Base-by-base conservation (phyloP, 2,797 vertebrate species). In the Neomorphus geoffroyi region DNA sequence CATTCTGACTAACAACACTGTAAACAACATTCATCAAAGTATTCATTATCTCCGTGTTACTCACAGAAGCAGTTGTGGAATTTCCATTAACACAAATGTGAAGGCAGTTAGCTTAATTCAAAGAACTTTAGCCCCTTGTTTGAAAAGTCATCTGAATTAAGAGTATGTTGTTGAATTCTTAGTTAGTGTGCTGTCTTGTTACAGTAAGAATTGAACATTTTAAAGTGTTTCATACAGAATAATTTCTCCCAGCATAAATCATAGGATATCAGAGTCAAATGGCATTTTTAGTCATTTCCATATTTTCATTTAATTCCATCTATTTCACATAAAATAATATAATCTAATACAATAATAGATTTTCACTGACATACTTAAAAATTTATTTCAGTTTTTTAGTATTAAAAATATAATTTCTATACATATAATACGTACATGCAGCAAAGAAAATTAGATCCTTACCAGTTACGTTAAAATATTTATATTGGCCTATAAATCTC, bases 341-440 rank as follows among this genome's bases (percentile, higher is more conserved):
- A n/a, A 27, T 46, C n/a, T n/a, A n/a, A n/a, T n/a, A 32, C 39
- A 51, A 48, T 16, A 41, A 43, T 48, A 48, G 19, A 12, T 11
- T 83, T 73, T 73, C 53, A 37, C 13, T 61, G 28, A 69, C 53
- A 37, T 12, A 18, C 22, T 35, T 48, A 60, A 82, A 61, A 77
- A 65, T 13, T 67, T 9, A 43, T 48, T 39, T 61, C 22, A 48
- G 18, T 6, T 19, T 57, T 75, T 60, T 61, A 61, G 18, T 79
- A 41, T 60, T 48, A 50, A 73, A 81, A 94, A 50, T 33, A 4
- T 28, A 22, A 35, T 80, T 83, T 73, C 39, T 79, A 9, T n/a
- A 69, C 0, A 0, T 50, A 19, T 53, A 48, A 54, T 65, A 28
- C 1, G 2, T 60, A 58, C 22, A 28, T 39, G 39, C 32, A 56